Conservation (phyloP, 2,113 vertebrate genomes). For the Puntigrus tetrazona region DNA sequence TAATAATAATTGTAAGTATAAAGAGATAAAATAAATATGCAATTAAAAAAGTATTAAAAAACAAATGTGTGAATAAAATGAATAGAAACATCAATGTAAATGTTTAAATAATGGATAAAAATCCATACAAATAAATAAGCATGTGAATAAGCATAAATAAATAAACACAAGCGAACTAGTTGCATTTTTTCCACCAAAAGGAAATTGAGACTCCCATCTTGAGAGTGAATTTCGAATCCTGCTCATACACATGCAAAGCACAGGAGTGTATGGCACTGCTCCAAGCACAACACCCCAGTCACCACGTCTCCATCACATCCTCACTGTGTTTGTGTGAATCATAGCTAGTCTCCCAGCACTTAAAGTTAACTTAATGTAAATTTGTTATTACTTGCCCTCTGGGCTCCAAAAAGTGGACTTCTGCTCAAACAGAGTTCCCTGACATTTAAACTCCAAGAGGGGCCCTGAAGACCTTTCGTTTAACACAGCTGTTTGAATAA, state of each 20-base stretch:
- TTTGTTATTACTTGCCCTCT: slow-evolving; percentile 45
- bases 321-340: neutral
- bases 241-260: neutral
- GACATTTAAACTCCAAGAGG: slow-evolving; percentile 9
- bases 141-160: neutral
- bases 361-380: slow-evolving; percentile 50
- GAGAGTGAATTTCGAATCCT: neutral
- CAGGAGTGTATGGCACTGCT: neutral
- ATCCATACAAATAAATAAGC: neutral
- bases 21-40: no score
- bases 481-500: slow-evolving; percentile 23
- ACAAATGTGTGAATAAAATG: no score
- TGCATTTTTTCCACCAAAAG: neutral
- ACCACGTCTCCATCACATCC: neutral
- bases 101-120: neutral
- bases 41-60: neutral
- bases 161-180: neutral
- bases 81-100: no score
- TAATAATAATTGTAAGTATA: no score
- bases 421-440: slow-evolving; percentile 35
- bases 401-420: slow-evolving; percentile 32
- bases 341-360: slow-evolving; percentile 6
- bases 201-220: neutral
- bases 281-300: slow-evolving; percentile 13
- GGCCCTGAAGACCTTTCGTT: slow-evolving; percentile 1